Evolutionary conservation across 2,797 vertebrate species (phyloP), one percentile per base, ranked within the genome.

Genomic region (Acipenser ruthenus): DNA sequence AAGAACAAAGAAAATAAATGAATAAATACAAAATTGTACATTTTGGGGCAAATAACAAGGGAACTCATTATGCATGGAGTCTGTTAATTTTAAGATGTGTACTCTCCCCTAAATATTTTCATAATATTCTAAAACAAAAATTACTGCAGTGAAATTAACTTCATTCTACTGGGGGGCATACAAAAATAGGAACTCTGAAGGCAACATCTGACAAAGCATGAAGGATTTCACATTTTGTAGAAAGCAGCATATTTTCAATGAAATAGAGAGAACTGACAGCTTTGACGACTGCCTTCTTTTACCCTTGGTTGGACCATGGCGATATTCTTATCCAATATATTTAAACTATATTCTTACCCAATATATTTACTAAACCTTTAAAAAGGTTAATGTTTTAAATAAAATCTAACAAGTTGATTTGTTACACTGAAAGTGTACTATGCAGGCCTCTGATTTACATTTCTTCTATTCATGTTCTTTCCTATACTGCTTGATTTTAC

Each of bases 281-380:
- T 72, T 78, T 72, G 79, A 86, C 79, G 83, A 83, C 84, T 83
- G 83, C 79, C 82, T 62, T 73, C 79, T 75, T 70, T 70, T 70
- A 73, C 13, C 70, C 70, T 37, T 37, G 23, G 23, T 37, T 37
- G 23, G 23, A 8, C 64, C 47, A 62, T 37, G 78, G 10, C 73
- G 72, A 73, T 73, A 6, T 71, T 79, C 83, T 87, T 86, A 82
- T 86, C 76, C 80, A 72, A 71, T 74, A 65, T 71, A 67, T 78
- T 83, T 81, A 83, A 78, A 86, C 83, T 84, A 18, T 18, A 18
- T 18, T 18, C 15, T 18, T 18, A 18, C 15, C 15, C 67, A 68
- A 23, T 75, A 72, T 70, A 72, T 83, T 77, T 74, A 74, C 73
- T 77, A 80, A 79, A 63, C 23, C 23, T 82, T 67, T 73, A 78